Evolutionary conservation across 2,888 invertebrate species (phyloP).

Genomic region (Oxyteleia sp.): DNA sequence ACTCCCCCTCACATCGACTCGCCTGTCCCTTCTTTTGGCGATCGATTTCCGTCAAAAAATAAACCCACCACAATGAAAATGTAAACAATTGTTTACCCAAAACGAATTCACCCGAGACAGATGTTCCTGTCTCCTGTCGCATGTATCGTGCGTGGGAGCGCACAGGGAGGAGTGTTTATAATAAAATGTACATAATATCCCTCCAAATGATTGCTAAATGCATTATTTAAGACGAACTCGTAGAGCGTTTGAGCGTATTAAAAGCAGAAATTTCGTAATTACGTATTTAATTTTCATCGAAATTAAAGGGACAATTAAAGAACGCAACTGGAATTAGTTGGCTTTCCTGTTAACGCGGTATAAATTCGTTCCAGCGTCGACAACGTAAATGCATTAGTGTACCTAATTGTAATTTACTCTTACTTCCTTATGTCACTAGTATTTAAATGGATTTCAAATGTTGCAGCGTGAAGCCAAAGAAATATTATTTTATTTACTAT

Average conservation of each 20-base stretch:
- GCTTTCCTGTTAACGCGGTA: conserved; percentile 32
- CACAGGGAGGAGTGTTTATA: too few relatives aligned
- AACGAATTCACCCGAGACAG: conserved; percentile 17
- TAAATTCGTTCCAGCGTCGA: conserved; percentile 47
- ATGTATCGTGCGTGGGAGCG: too few relatives aligned
- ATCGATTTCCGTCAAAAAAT: conserved; percentile 58
- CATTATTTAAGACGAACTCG: too few relatives aligned
- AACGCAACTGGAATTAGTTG: conserved; percentile 25
- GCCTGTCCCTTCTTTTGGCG: conserved; percentile 31
- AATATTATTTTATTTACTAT: conserved; percentile 25
- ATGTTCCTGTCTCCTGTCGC: conserved; percentile 24
- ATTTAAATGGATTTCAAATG: conserved; percentile 57
- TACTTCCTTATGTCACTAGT: conserved; percentile 54
- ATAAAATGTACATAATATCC: background rate
- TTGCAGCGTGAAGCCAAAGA: conserved; percentile 30
- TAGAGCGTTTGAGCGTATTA: conserved; percentile 3
- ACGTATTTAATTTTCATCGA: background rate
- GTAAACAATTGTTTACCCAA: conserved; percentile 17
- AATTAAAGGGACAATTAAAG: conserved; percentile 5
- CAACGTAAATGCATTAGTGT: conserved; percentile 50
- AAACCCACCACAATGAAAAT: conserved; percentile 20
- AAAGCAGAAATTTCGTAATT: background rate
- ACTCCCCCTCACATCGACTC: conserved; percentile 43
- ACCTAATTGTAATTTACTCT: conserved; percentile 61
- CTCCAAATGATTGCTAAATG: too few relatives aligned